Conservation (phyloP, 2,113 vertebrate species). For the Aythya baeri region DNA sequence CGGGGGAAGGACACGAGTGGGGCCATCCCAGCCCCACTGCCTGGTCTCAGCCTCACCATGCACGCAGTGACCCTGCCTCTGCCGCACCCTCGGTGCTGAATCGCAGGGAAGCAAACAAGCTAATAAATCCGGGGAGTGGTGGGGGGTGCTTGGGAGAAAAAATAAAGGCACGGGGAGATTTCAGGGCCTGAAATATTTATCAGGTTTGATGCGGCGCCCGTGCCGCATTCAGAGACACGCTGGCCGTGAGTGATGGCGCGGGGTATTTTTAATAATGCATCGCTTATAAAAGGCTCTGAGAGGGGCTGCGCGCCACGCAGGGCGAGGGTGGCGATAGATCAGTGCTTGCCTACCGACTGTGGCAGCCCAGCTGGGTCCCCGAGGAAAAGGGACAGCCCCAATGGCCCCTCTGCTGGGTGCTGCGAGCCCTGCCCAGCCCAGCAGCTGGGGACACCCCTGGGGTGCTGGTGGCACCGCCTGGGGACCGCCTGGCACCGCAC, state of each 20-base stretch:
- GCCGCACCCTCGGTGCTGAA: background rate
- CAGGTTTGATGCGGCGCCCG: background rate
- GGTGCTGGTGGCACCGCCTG: rapidly evolving
- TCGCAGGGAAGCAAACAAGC: background rate
- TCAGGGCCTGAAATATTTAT: conserved; percentile 64
- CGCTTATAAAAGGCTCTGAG: background rate
- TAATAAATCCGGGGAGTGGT: background rate
- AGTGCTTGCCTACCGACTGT: background rate
- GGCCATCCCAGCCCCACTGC: background rate
- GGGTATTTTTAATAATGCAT: conserved; percentile 35
- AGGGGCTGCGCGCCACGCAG: background rate
- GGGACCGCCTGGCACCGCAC: rapidly evolving
- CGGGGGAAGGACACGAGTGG: background rate
- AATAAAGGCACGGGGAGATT: background rate
- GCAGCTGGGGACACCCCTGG: background rate
- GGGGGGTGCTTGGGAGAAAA: background rate
- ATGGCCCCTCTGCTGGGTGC: background rate
- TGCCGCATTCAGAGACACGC: background rate
- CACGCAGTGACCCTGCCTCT: rapidly evolving
- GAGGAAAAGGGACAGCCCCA: background rate
- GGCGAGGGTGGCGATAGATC: background rate
- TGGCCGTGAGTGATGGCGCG: background rate
- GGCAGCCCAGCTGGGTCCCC: background rate
- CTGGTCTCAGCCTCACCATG: background rate
- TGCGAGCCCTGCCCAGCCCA: too few relatives aligned